A percentile compares a stretch with the other conserved stretches of the same genome.
Evolutionary conservation across 1,140 invertebrate species (phyloP).

Genomic region (Brachystomella parvula): DNA sequence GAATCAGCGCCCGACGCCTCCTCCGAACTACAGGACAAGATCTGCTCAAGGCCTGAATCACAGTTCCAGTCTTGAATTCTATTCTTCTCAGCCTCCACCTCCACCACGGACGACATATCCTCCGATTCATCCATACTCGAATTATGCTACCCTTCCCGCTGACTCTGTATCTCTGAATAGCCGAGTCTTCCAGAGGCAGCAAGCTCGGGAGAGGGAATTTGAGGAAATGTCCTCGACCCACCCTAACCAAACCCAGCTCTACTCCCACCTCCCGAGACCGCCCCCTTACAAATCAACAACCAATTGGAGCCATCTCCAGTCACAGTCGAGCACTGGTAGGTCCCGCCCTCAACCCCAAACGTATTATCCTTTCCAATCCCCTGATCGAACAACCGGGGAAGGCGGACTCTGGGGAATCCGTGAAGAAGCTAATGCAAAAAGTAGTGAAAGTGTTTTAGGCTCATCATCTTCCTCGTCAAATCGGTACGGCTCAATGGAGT

Average conservation of each 20-base stretch:
- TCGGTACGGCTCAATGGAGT: slow-evolving; percentile 35
- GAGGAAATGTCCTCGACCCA: slow-evolving; percentile 34
- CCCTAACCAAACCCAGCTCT: slow-evolving; percentile 21
- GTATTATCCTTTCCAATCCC: slow-evolving; percentile 35
- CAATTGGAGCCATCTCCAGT: slow-evolving; percentile 24
- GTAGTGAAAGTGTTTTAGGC: slow-evolving; percentile 31
- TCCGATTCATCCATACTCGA: background rate
- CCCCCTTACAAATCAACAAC: slow-evolving; percentile 38
- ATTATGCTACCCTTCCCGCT: background rate
- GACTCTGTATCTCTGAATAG: slow-evolving; percentile 44
- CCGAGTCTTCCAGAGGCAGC: slow-evolving; percentile 56
- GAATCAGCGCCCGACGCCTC: slow-evolving; percentile 55
- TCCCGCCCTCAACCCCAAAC: slow-evolving; percentile 17
- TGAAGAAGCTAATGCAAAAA: slow-evolving; percentile 33
- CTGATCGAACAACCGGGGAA: background rate
- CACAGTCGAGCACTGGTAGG: background rate
- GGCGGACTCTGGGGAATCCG: slow-evolving; percentile 19
- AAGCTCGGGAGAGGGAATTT: background rate
- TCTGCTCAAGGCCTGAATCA: background rate
- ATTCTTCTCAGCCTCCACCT: background rate
- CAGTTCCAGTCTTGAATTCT: background rate
- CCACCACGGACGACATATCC: background rate
- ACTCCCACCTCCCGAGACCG: slow-evolving; percentile 39
- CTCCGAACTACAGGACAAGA: background rate
- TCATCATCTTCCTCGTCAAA: slow-evolving; percentile 10